phyloP scores from a whole-genome alignment of 2,888 invertebrate genomes.

The Zygogramma bicolorata region DNA sequence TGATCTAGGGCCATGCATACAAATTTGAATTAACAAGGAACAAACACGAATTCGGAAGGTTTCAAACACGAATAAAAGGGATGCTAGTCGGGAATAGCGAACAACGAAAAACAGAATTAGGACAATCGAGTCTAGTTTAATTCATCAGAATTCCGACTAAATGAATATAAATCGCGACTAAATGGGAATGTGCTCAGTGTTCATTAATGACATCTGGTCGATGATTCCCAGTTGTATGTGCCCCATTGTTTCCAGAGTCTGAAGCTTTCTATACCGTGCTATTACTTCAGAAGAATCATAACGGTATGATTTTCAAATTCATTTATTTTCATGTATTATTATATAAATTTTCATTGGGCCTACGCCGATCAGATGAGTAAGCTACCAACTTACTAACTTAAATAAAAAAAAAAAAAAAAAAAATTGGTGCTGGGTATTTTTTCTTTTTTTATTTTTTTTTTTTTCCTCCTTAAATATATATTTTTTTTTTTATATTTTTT shows the following conservation, averaged over 20 bases:
- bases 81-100: neutral
- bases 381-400: too few species aligned
- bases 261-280: neutral
- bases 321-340: too few species aligned
- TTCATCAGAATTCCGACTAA: neutral
- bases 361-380: too few species aligned
- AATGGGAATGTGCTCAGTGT: neutral
- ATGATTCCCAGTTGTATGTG: conserved; percentile 2
- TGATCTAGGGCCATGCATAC: conserved; percentile 1
- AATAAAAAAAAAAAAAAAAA: too few species aligned
- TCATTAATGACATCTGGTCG: conserved; percentile 16
- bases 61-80: neutral
- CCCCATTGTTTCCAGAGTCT: neutral
- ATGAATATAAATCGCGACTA: neutral
- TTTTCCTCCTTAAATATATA: too few species aligned
- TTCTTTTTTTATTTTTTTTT: too few species aligned
- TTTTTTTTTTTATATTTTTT: too few species aligned
- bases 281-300: neutral
- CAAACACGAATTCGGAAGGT: neutral
- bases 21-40: neutral
- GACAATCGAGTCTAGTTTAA: conserved; percentile 10
- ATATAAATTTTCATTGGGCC: too few species aligned
- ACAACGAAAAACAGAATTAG: conserved; percentile 10
- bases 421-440: too few species aligned
- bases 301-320: too few species aligned